phyloP scores from a whole-genome alignment of 1,140 invertebrate genomes.

The Trachelipus rathkii region DNA sequence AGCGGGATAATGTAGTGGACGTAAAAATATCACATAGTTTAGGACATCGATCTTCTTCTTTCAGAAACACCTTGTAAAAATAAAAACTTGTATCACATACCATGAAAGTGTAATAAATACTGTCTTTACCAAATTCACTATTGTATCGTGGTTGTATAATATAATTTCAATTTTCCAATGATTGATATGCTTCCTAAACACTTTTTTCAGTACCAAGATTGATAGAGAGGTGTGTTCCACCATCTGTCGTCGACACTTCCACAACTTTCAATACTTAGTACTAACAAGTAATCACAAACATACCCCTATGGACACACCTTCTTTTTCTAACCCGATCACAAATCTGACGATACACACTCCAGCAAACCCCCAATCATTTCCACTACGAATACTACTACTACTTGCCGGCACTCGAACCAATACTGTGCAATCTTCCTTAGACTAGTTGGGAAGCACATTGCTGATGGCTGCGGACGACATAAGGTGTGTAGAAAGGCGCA shows the following conservation, averaged over 20 bases:
- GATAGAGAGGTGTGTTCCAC: slow-evolving; percentile 7
- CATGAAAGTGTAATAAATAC: too few relatives aligned
- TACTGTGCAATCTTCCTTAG: slow-evolving; percentile 55
- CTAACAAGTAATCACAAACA: not conserved
- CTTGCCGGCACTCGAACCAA: slow-evolving; percentile 46
- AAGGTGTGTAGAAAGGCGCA: slow-evolving; percentile 37
- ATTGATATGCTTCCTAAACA: too few relatives aligned
- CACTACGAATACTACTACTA: not conserved
- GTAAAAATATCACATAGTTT: too few relatives aligned
- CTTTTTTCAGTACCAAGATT: not conserved
- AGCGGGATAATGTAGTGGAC: too few relatives aligned
- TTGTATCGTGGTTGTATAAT: too few relatives aligned
- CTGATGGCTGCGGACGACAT: slow-evolving; percentile 38
- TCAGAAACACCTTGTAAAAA: too few relatives aligned
- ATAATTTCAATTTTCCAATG: not conserved
- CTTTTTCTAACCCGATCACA: too few relatives aligned
- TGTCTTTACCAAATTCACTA: too few relatives aligned
- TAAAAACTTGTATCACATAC: too few relatives aligned
- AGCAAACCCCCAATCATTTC: not conserved
- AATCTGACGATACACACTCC: not conserved
- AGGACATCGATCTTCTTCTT: too few relatives aligned
- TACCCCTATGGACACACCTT: too few relatives aligned
- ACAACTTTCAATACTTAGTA: not conserved
- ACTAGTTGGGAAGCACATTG: slow-evolving; percentile 52
- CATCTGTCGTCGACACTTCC: not conserved